Percentiles rank a stretch among this genome's conserved stretches.
Evolutionary conservation across 37 sponge, comb jelly and placozoan species (phyloP).

Genomic region (Eunapius fragilis): DNA sequence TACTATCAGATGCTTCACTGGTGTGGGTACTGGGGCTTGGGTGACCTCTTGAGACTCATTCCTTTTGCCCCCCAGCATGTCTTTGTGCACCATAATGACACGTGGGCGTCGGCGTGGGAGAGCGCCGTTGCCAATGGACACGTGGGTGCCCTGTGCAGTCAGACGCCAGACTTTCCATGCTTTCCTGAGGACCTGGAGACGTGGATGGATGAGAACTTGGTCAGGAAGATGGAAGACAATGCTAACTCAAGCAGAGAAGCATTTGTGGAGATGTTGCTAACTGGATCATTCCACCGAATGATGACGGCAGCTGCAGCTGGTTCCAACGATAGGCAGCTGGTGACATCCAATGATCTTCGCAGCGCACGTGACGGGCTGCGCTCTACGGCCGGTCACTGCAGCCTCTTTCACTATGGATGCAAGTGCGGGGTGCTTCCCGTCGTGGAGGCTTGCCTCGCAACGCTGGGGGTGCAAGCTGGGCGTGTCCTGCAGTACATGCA

Average conservation of each 20-base stretch:
- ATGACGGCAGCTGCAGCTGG: neutral
- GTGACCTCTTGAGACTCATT: slow-evolving; percentile 30
- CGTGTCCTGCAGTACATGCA: neutral
- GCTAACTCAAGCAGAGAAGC: neutral
- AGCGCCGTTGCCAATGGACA: slow-evolving; percentile 35
- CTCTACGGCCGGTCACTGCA: neutral
- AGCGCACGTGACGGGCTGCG: neutral
- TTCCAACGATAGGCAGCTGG: neutral
- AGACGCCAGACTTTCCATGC: neutral
- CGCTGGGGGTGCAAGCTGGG: slow-evolving; percentile 1
- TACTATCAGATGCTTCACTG: slow-evolving; percentile 34
- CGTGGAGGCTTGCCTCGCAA: slow-evolving; percentile 3
- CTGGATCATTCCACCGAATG: slow-evolving; percentile 19
- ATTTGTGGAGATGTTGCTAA: neutral
- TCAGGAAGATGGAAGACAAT: neutral
- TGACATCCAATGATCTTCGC: neutral
- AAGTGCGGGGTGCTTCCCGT: neutral
- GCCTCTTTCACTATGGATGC: neutral
- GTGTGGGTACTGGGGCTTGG: slow-evolving; percentile 78
- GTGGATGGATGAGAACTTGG: neutral
- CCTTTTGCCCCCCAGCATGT: slow-evolving; percentile 3
- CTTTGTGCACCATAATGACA: neutral
- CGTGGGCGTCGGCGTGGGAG: slow-evolving; percentile 22
- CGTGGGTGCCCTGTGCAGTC: slow-evolving; percentile 22
- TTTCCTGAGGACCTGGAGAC: neutral